Conservation (phyloP, 2,113 vertebrate genomes). For the Perccottus glenii region DNA sequence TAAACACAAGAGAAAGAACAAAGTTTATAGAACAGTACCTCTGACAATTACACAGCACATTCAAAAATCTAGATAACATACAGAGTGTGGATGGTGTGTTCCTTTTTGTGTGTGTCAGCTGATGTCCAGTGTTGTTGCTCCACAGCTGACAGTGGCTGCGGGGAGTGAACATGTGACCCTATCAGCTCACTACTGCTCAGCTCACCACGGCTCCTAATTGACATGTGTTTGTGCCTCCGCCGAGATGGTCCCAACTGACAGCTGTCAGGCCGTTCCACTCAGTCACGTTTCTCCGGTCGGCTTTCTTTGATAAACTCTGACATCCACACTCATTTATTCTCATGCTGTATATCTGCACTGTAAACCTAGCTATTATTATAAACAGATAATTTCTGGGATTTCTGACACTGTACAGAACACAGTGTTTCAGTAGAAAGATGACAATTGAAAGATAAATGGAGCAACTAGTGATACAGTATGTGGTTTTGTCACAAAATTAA, state of each 20-base stretch:
- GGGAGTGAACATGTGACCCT: conserved; percentile 69
- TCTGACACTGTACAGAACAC: too few species aligned
- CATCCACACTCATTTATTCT: conserved; percentile 4
- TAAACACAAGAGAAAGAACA: conserved; percentile 5
- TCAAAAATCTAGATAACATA: too few species aligned
- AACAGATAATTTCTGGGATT: background rate
- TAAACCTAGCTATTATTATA: background rate
- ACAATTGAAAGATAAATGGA: too few species aligned
- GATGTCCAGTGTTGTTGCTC: conserved; percentile 44
- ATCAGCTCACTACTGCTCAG: conserved; percentile 63
- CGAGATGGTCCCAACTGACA: conserved; percentile 68
- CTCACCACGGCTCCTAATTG: conserved; percentile 70
- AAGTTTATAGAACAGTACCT: too few species aligned
- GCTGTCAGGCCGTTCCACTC: conserved; percentile 70
- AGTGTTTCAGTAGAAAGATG: too few species aligned
- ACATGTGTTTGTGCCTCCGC: conserved; percentile 41
- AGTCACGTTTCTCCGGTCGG: conserved; percentile 28
- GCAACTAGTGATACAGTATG: too few species aligned
- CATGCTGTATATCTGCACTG: background rate
- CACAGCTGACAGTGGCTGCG: conserved; percentile 68
- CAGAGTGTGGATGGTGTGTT: conserved; percentile 18
- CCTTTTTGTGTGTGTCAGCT: conserved; percentile 50
- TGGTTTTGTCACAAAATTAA: too few species aligned
- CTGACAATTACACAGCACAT: too few species aligned
- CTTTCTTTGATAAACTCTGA: conserved; percentile 29